Evolutionary conservation across 1,140 invertebrate genomes (phyloP), one percentile per base, ranked within the genome.

Genomic region (Diprion similis): DNA sequence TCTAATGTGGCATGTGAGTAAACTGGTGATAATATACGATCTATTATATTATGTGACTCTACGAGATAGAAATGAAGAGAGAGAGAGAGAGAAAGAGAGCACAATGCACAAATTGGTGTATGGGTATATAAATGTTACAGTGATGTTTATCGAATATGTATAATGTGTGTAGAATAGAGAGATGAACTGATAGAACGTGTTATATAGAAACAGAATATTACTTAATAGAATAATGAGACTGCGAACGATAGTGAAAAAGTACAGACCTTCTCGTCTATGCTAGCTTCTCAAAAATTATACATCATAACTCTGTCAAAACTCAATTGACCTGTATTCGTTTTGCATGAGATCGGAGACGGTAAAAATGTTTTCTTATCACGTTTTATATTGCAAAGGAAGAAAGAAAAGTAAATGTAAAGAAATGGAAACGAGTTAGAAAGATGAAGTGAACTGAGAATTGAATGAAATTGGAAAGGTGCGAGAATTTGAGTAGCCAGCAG

Each of bases 231-330:
- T 59, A 59, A 59, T 81, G 79, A 84, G 59, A 71, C 76, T 81
- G 77, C 82, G 78, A 81, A 81, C 81, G 82, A 75, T 71, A 82
- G 78, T 81, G 80, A 83, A 81, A 74, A 77, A 84, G 82, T 84
- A 84, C 82, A 83, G 82, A 83, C 83, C 82, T 84, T 82, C 18
- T 74, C 76, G 78, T 74, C 81, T 78, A 80, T 81, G 82, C 78
- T 70, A 83, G 76, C 78, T 83, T 83, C 78, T 66, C 69, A 46
- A 77, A 73, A 59, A 59, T 59, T 8, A 59, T 59, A 8, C 9
- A 59, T 17, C 11, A 17, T 9, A 59, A 59, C 11, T 59, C 11
- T 59, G 51, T 15, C 51, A 4, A 59, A 37, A 37, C 24, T 37
- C 24, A 6, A 37, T 37, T 37, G 24, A 37, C 24, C 24, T 37